phyloP scores from a whole-genome alignment of 2,797 vertebrate genomes.

The Nyctibius grandis region DNA sequence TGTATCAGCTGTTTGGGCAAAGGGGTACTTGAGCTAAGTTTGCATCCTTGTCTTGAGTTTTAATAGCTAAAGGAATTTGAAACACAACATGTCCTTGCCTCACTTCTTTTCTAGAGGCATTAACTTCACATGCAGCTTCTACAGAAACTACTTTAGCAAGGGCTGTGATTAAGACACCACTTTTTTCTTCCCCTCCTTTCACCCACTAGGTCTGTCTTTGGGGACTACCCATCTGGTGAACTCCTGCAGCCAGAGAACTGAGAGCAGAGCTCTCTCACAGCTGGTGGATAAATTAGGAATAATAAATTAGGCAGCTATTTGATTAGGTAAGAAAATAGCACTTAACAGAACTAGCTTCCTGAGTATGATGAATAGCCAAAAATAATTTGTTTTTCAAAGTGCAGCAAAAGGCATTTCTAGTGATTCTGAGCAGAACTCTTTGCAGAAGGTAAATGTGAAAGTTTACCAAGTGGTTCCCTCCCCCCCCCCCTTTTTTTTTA shows the following conservation, averaged over 20 bases:
- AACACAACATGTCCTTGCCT: not conserved
- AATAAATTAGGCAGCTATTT: not conserved
- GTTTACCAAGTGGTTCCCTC: fast-evolving
- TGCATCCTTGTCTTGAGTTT: not conserved
- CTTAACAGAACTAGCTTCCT: not conserved
- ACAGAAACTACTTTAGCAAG: not conserved
- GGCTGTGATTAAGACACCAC: not conserved
- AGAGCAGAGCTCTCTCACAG: not conserved
- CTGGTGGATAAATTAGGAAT: not conserved
- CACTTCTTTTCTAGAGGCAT: not conserved
- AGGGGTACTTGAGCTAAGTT: not conserved
- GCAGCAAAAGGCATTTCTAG: not conserved
- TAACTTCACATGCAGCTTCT: not conserved
- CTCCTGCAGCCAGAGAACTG: not conserved
- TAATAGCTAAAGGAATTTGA: not conserved
- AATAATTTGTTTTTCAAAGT: not conserved
- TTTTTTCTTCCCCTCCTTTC: not conserved
- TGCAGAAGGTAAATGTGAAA: not conserved
- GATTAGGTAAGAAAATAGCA: not conserved
- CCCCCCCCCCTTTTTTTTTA: not conserved
- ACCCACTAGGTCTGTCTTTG: fast-evolving
- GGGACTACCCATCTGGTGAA: not conserved
- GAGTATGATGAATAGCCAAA: not conserved
- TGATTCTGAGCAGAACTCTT: not conserved
- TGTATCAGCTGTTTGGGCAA: not conserved